phyloP scores from a whole-genome alignment of 2,888 invertebrate species.

The Drosophila nr. fundita region DNA sequence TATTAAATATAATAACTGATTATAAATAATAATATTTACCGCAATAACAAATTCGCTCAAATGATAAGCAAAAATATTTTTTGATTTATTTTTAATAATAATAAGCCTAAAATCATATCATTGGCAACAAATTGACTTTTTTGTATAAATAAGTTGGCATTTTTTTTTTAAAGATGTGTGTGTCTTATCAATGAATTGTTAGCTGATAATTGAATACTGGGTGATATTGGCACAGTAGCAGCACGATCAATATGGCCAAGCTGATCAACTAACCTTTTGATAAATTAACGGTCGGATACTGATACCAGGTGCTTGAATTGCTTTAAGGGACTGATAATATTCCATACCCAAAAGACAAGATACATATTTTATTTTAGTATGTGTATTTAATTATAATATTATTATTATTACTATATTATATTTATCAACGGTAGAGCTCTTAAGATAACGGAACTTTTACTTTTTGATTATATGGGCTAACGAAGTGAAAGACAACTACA shows the following conservation, averaged over 20 bases:
- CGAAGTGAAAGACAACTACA: background rate
- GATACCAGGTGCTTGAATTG: background rate
- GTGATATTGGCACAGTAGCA: background rate
- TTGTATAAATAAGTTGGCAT: background rate
- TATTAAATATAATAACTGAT: background rate
- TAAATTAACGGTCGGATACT: background rate
- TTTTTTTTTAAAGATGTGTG: background rate
- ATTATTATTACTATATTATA: background rate
- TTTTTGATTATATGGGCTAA: background rate
- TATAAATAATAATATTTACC: conserved; percentile 4
- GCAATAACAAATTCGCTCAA: background rate
- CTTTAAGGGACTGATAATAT: background rate
- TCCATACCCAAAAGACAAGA: background rate
- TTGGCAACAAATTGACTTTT: conserved; percentile 8
- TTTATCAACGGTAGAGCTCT: background rate
- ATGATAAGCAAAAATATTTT: conserved; percentile 7
- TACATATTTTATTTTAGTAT: background rate
- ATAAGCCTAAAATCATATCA: conserved; percentile 8
- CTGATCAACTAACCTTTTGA: background rate
- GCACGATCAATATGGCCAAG: background rate
- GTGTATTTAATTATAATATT: background rate
- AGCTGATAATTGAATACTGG: background rate
- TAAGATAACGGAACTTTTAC: background rate
- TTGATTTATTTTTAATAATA: conserved; percentile 1
- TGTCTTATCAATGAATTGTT: background rate